Evolutionary conservation across 2,888 invertebrate genomes (phyloP), one percentile per base, ranked within the genome.

Genomic region (Lepidochrysops patricia): DNA sequence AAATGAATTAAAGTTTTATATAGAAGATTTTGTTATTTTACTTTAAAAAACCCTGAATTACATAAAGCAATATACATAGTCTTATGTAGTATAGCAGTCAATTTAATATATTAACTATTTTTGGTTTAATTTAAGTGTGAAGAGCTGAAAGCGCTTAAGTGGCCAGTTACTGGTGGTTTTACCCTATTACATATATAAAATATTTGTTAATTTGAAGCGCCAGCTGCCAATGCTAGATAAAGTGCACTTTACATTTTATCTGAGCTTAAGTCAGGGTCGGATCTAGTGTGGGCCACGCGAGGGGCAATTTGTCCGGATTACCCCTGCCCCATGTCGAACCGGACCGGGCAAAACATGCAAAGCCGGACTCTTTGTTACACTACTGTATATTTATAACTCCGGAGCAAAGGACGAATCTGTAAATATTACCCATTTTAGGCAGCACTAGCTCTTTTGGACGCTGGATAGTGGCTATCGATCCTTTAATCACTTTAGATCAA

Each of bases 221-320:
- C 9, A 35, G 9, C 9, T 43, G 37, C 37, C 37, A 15, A 12
- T 43, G 43, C 12, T 43, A 43, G 43, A 23, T 23, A 43, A 37
- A 43, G 43, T 43, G 43, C 7, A 26, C 50, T 50, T 49, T 25
- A n/a, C 26, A 50, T 50, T 26, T 26, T 26, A 50, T 50, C 50
- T 26, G 26, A 26, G 50, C 43, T 19, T 43, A 43, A 43, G 23
- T 23, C 43, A 43, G 43, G 23, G 43, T 43, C 43, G 43, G 43
- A 23, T 19, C 19, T 23, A 43, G 13, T 19, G 12, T 6, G 9
- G 19, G 43, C 19, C 23, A 43, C 19, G 23, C 43, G 23, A 7
- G 43, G 62, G 65, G 73, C 82, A 80, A 82, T 82, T 83, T 83
- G 79, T 83, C 68, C 73, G 78, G 80, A 82, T 82, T 82, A 80